Percentiles rank a stretch among this genome's conserved stretches.
Conservation (phyloP, 2,888 invertebrate species). For the Troides oblongomaculatus region DNA sequence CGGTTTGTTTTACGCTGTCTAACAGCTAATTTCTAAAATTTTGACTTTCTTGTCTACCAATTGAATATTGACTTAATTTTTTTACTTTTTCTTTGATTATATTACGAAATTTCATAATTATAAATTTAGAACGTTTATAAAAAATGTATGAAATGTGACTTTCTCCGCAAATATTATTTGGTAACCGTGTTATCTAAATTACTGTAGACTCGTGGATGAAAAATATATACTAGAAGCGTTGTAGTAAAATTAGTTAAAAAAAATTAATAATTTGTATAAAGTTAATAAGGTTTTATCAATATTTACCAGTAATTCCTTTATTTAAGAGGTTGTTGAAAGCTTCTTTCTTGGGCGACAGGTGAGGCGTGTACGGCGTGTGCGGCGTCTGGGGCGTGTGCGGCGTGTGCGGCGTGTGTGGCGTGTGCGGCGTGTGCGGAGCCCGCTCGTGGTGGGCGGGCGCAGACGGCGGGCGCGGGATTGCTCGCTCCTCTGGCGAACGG, state of each 20-base stretch:
- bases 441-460: slow-evolving; percentile 75
- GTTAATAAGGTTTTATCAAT: background rate
- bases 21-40: background rate
- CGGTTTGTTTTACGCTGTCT: background rate
- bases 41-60: slow-evolving; percentile 6
- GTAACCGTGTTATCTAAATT: background rate
- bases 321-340: slow-evolving; percentile 80
- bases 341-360: slow-evolving; percentile 83
- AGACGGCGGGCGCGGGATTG: slow-evolving; percentile 68
- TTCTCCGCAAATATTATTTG: background rate
- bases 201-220: background rate
- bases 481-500: slow-evolving; percentile 66
- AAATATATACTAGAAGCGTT: background rate
- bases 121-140: background rate
- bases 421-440: slow-evolving; percentile 44
- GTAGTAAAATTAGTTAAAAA: background rate
- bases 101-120: background rate
- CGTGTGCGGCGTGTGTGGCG: slow-evolving; percentile 61
- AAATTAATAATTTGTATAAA: background rate
- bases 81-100: background rate
- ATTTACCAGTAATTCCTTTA: slow-evolving; percentile 82
- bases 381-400: slow-evolving; percentile 69
- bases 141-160: background rate
- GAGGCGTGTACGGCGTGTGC: slow-evolving; percentile 65
- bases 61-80: slow-evolving; percentile 5